Evolutionary conservation across 1,140 invertebrate species (phyloP).

Genomic region (Meteorus sp.): DNA sequence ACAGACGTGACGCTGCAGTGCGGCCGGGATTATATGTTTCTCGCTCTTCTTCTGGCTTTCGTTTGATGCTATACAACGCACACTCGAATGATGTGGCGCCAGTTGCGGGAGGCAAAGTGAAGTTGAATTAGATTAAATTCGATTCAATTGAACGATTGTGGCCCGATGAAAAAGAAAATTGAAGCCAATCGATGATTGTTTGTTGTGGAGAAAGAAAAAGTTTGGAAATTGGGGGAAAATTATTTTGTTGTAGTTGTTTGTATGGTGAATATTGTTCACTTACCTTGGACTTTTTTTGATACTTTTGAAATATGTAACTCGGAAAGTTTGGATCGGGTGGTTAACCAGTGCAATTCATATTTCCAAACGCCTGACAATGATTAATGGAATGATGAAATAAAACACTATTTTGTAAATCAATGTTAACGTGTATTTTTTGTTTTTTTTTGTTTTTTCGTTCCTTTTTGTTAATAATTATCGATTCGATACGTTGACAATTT

Average conservation of each 20-base stretch:
- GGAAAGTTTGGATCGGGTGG: no score
- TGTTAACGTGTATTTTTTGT: conserved; percentile 50
- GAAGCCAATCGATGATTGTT: no score
- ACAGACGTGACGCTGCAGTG: neutral
- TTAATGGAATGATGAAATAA: conserved; percentile 3
- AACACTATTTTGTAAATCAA: conserved; percentile 32
- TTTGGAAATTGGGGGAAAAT: no score
- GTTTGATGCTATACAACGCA: neutral
- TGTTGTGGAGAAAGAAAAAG: no score
- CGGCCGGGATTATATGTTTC: neutral
- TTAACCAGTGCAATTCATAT: no score
- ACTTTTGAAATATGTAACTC: no score
- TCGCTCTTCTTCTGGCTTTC: neutral
- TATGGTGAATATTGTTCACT: no score
- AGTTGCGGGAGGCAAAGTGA: conserved; percentile 9
- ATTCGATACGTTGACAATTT: conserved; percentile 31
- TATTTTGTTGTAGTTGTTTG: no score
- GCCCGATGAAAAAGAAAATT: neutral
- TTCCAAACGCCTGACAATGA: no score
- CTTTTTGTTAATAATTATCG: conserved; percentile 44
- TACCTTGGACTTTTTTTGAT: no score
- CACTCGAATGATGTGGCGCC: conserved; percentile 13
- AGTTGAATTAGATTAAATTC: conserved; percentile 30
- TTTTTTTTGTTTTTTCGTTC: no score
- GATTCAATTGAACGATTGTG: conserved; percentile 25